Evolutionary conservation across 1,140 invertebrate genomes (phyloP).

Genomic region (Drosophila kohkoa): DNA sequence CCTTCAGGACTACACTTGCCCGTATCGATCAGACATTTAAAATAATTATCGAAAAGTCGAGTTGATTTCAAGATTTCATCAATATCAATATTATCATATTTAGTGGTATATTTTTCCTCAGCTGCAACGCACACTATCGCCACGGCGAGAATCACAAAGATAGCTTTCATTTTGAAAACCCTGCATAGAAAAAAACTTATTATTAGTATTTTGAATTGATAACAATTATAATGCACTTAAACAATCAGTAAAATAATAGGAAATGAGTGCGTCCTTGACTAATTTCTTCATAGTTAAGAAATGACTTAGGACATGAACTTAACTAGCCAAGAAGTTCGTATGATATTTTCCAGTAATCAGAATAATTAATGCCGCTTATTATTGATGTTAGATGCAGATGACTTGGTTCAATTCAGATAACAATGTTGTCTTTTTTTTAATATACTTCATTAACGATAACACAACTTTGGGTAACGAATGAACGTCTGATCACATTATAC

Average conservation of each 20-base stretch:
- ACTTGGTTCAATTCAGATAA: no score
- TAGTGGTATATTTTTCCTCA: conserved; percentile 88
- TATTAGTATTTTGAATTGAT: no score
- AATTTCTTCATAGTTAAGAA: background rate
- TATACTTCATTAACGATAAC: no score
- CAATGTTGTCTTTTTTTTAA: no score
- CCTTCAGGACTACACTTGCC: conserved; percentile 90
- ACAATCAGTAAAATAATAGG: no score
- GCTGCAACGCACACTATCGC: conserved; percentile 85
- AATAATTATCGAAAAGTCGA: conserved; percentile 88
- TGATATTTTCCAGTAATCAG: no score
- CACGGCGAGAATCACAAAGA: conserved; percentile 62
- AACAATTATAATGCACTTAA: no score
- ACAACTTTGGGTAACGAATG: no score
- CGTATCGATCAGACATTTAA: conserved; percentile 89
- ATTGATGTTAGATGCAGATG: no score
- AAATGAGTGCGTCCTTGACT: no score
- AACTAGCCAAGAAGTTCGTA: background rate
- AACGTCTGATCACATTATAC: no score
- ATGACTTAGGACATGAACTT: conserved; percentile 23
- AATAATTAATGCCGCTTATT: no score
- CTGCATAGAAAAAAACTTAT: conserved; percentile 13
- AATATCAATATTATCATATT: conserved; percentile 90
- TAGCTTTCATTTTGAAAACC: conserved; percentile 56
- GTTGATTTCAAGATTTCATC: conserved; percentile 89